Evolutionary conservation across 2,113 vertebrate species (phyloP).

Genomic region (Catharus bicknelli): DNA sequence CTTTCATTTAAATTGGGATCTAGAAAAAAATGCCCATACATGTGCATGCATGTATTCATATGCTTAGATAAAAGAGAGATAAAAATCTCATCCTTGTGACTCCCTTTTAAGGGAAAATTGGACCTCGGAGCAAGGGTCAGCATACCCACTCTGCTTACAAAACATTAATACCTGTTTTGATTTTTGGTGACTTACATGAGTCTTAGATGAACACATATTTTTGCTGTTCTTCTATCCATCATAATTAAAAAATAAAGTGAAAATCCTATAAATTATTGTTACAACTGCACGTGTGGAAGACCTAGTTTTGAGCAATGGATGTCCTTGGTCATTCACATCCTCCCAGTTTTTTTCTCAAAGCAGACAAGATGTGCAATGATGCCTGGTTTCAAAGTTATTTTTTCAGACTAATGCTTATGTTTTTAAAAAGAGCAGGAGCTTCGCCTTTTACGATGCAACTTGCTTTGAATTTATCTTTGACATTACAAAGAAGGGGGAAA

Average conservation of each 20-base stretch:
- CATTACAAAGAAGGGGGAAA: not conserved
- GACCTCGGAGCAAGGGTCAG: fast-evolving
- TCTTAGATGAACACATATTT: not conserved
- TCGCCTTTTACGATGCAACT: not conserved
- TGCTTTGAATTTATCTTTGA: not conserved
- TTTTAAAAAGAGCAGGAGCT: not conserved
- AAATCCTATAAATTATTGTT: not conserved
- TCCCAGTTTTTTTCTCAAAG: not conserved
- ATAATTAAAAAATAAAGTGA: not conserved
- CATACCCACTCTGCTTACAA: not conserved
- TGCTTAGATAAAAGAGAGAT: not conserved
- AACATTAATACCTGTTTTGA: not conserved
- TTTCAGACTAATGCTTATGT: not conserved
- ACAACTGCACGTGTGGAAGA: not conserved
- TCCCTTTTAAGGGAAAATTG: not conserved
- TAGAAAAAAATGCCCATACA: not conserved
- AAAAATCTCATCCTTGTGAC: not conserved
- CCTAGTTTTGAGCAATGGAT: not conserved
- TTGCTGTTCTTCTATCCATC: not conserved
- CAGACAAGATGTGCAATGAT: not conserved
- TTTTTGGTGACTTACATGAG: not conserved
- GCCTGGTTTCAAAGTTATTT: not conserved
- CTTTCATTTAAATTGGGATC: not conserved
- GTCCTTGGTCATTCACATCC: not conserved
- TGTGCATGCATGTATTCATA: fast-evolving